Evolutionary conservation across 2,888 invertebrate species (phyloP).

Genomic region (Drosophila picticornis): DNA sequence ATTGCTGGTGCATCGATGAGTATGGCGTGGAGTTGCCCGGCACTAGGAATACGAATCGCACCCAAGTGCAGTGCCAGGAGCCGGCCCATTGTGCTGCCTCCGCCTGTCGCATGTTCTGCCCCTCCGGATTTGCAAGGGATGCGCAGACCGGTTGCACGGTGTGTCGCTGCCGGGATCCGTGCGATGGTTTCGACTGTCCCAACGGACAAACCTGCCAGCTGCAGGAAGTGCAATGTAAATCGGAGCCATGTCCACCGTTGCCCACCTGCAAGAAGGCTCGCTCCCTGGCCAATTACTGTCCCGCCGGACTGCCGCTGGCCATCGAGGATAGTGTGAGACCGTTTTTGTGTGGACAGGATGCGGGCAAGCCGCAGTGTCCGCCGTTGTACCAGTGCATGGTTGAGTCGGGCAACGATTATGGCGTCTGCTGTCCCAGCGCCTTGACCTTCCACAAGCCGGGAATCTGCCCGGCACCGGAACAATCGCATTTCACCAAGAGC

Average conservation of each 20-base stretch:
- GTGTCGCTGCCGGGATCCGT: conserved; percentile 93
- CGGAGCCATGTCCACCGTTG: conserved; percentile 93
- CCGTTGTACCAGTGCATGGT: conserved; percentile 93
- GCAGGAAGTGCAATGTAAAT: conserved; percentile 91
- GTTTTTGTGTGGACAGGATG: conserved; percentile 92
- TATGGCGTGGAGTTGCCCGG: conserved; percentile 92
- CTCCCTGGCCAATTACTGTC: conserved; percentile 92
- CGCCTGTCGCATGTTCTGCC: conserved; percentile 94
- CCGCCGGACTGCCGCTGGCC: conserved; percentile 90
- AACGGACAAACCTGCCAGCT: conserved; percentile 91
- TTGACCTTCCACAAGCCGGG: conserved; percentile 92
- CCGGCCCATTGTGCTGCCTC: conserved; percentile 91
- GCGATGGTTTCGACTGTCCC: conserved; percentile 91
- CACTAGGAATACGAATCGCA: conserved; percentile 86
- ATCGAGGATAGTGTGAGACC: conserved; percentile 91
- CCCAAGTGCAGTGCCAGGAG: conserved; percentile 77
- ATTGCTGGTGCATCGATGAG: conserved; percentile 94
- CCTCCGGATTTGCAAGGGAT: conserved; percentile 91
- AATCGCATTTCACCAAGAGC: conserved; percentile 83
- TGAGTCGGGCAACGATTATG: conserved; percentile 93
- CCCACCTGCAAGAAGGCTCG: conserved; percentile 93
- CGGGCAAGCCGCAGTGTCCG: conserved; percentile 93
- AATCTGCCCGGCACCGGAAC: conserved; percentile 88
- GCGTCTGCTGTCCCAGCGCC: conserved; percentile 94
- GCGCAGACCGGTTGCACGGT: conserved; percentile 90